phyloP scores from a whole-genome alignment of 2,113 vertebrate species.

The Bothrops jararaca region DNA sequence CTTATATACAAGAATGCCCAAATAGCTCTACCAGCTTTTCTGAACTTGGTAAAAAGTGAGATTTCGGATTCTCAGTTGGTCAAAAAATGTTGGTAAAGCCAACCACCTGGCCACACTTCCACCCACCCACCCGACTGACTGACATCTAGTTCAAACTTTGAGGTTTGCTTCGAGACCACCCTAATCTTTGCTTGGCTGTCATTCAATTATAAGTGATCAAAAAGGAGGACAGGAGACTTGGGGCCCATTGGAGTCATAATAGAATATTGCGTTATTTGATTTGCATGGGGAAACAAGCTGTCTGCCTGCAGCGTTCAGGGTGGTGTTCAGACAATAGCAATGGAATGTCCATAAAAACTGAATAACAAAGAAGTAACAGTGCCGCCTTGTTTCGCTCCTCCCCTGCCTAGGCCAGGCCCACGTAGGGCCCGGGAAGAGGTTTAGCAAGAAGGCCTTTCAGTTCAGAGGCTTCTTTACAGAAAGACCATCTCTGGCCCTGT shows the following conservation, averaged over 20 bases:
- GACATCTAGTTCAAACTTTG: background rate
- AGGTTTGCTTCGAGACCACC: background rate
- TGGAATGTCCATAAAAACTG: background rate
- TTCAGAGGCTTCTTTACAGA: background rate
- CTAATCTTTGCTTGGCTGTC: background rate
- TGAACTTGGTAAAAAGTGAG: background rate
- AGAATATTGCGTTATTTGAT: background rate
- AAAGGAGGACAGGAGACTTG: background rate
- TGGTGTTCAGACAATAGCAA: background rate
- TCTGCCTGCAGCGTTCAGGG: background rate
- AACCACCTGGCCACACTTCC: background rate
- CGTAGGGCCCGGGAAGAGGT: background rate
- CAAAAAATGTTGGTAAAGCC: background rate
- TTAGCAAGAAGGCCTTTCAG: background rate
- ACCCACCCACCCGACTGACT: background rate
- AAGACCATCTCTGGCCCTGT: background rate
- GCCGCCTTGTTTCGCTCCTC: background rate
- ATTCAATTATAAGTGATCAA: background rate
- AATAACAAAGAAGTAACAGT: background rate
- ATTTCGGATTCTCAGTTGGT: background rate
- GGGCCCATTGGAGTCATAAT: background rate
- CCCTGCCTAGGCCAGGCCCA: background rate
- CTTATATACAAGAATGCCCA: background rate
- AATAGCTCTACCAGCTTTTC: background rate
- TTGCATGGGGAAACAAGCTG: background rate